These are phyloP conservation scores for Rhimphoctona megacephalus DNA, from an alignment of 2,888 invertebrate species.

Conservation along the genomic window DNA sequence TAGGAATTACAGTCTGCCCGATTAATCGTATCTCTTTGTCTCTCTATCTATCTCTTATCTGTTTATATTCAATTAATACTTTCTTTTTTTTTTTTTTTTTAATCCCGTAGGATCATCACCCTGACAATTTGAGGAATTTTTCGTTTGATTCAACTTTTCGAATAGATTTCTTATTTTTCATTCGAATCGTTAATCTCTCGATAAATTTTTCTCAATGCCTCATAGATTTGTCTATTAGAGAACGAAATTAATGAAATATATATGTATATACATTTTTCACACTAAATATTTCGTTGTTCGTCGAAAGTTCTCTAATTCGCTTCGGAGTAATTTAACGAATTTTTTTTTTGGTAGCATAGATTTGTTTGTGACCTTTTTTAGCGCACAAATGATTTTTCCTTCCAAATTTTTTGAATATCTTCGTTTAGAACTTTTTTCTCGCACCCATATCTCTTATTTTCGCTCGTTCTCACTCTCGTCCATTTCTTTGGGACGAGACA, in stretches of 20 bases:
- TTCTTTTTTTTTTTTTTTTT: conserved; percentile 61
- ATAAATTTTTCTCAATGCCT: conserved; percentile 25
- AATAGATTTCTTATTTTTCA: not conserved
- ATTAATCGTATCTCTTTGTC: conserved; percentile 73
- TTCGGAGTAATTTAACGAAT: conserved; percentile 52
- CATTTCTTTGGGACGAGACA: conserved; percentile 16
- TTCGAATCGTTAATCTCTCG: conserved; percentile 8
- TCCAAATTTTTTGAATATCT: not conserved
- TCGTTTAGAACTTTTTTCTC: conserved; percentile 17
- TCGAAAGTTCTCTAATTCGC: conserved; percentile 40
- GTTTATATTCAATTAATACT: conserved; percentile 42
- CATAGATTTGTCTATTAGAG: conserved; percentile 25
- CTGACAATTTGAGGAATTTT: conserved; percentile 41
- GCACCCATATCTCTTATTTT: conserved; percentile 49
- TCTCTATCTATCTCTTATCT: conserved; percentile 59
- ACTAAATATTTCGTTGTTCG: conserved; percentile 32
- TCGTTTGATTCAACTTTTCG: not conserved
- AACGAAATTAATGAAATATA: conserved; percentile 18
- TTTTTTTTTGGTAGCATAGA: conserved; percentile 42
- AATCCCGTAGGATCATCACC: conserved; percentile 60
- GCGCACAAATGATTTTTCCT: conserved; percentile 2
- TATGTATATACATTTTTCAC: conserved; percentile 17
- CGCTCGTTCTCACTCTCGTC: conserved; percentile 48
- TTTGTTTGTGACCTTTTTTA: conserved; percentile 35
- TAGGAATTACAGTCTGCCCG: conserved; percentile 81